Base-by-base conservation (phyloP, 2,113 vertebrate species). In the Ameiurus melas region DNA sequence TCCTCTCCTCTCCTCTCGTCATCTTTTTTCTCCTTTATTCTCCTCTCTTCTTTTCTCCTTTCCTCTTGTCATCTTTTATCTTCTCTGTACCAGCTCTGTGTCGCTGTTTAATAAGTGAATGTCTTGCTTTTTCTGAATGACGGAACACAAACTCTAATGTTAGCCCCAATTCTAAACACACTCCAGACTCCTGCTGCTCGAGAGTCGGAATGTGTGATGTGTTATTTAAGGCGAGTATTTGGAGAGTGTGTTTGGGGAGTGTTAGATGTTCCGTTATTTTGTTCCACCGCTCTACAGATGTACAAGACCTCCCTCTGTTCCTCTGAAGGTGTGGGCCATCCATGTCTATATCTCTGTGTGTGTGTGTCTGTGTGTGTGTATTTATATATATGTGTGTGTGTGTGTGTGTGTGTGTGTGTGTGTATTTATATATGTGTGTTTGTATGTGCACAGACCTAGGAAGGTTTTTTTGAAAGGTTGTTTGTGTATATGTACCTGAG, bases 251-350 rank as follows among this genome's bases (percentile, higher is more conserved):
- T 77, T 86, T 86, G 47, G 14, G 4, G 73, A 53, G 85, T 25
- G 19, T 86, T 66, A 86, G 85, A 79, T 86, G 85, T 79, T 79
- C 85, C 60, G 62, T 86, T 43, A 30, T 77, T 86, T 33, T 86
- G 58, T 86, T 86, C 57, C 75, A 86, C 43, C 6, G 12, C 73
- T 89, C 39, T 87, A 78, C 68, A 90, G 89, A 75, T 14, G 73
- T 68, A 85, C 57, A 85, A 88, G 60, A 78, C 87, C 83, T 64
- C 71, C 16, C 71, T 88, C 57, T 88, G 71, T 84, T 73, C 87
- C 30, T 66, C 9, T n/a, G 27, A 30, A 75, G 71, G 70, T 39
- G 58, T 36, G 57, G 70, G 36, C 19, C 58, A 30, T 17, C 84
- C 25, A 13, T 62, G 70, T 78, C 39, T 77, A 51, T 51, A 51